Conservation (phyloP, 2,797 vertebrate genomes). For the Cephalopachus bancanus region DNA sequence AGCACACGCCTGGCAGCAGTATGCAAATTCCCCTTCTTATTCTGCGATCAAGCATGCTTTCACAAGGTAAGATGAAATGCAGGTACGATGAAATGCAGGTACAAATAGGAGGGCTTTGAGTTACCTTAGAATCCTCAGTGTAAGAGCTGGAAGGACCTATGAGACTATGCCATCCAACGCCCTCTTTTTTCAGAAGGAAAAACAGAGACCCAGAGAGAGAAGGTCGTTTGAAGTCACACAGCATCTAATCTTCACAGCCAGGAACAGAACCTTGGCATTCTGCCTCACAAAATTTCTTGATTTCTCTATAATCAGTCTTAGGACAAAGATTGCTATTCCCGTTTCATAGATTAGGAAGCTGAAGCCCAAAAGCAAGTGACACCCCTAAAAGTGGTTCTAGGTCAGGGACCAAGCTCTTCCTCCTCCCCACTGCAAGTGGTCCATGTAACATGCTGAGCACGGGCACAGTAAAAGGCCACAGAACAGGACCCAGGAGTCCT, state of each 20-base stretch:
- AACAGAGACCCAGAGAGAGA: neutral
- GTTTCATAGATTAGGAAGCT: slow-evolving; percentile 58
- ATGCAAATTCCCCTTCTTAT: neutral
- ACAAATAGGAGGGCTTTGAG: neutral
- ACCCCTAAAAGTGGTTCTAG: neutral
- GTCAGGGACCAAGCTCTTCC: neutral
- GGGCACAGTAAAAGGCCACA: neutral
- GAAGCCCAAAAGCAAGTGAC: neutral
- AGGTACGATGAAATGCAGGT: neutral
- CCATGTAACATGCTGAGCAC: neutral
- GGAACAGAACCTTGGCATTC: slow-evolving; percentile 39
- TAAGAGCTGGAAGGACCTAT: slow-evolving; percentile 45
- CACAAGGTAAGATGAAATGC: slow-evolving; percentile 35
- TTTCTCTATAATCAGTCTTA: slow-evolving; percentile 35
- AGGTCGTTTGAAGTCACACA: neutral
- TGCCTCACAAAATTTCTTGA: slow-evolving; percentile 31
- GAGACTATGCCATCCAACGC: neutral
- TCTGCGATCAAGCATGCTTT: neutral
- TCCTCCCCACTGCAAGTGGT: neutral
- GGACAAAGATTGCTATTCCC: slow-evolving; percentile 34
- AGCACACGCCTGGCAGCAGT: neutral
- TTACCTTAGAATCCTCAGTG: slow-evolving; percentile 50
- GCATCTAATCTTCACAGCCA: slow-evolving; percentile 3
- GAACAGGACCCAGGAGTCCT: neutral
- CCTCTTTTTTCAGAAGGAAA: slow-evolving; percentile 53